These are phyloP conservation scores for Drosophila paranaensis DNA, from an alignment of 2,888 invertebrate species.

Conservation along the genomic window DNA sequence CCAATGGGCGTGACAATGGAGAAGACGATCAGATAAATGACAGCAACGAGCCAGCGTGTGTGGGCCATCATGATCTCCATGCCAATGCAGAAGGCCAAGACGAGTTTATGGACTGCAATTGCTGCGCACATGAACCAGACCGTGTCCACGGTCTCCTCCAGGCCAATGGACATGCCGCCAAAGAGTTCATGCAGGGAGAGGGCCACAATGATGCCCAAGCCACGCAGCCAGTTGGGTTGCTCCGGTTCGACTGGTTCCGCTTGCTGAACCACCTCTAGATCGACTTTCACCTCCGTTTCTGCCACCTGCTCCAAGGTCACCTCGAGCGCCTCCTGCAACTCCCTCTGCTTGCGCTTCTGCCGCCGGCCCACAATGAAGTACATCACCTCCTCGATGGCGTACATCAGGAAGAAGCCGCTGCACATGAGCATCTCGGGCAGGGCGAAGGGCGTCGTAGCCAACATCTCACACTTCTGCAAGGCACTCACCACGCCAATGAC, in stretches of 20 bases:
- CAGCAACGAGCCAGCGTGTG: conserved; percentile 87
- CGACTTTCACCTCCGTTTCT: not conserved
- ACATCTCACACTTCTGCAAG: conserved; percentile 85
- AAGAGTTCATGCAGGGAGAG: conserved; percentile 94
- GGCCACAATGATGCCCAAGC: conserved; percentile 92
- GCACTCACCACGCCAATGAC: conserved; percentile 88
- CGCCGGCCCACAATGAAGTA: conserved; percentile 88
- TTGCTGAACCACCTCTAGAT: not conserved
- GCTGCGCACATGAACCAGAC: conserved; percentile 94
- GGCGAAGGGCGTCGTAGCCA: conserved; percentile 87
- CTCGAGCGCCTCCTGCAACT: conserved; percentile 1
- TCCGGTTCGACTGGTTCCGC: conserved; percentile 39
- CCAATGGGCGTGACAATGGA: conserved; percentile 90
- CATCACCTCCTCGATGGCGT: conserved; percentile 91
- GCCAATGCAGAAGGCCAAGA: conserved; percentile 95
- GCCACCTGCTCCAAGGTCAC: conserved; percentile 9
- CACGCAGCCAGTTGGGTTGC: conserved; percentile 86
- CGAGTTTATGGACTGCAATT: conserved; percentile 93
- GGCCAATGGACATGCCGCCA: conserved; percentile 93
- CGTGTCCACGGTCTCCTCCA: conserved; percentile 87
- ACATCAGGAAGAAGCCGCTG: conserved; percentile 91
- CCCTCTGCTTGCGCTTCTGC: conserved; percentile 73
- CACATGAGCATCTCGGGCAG: conserved; percentile 91
- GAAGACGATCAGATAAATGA: conserved; percentile 91
- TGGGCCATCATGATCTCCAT: conserved; percentile 91